These are phyloP conservation scores for Xestia rhomboidea DNA, from an alignment of 2,888 invertebrate genomes.

Conservation along the genomic window DNA sequence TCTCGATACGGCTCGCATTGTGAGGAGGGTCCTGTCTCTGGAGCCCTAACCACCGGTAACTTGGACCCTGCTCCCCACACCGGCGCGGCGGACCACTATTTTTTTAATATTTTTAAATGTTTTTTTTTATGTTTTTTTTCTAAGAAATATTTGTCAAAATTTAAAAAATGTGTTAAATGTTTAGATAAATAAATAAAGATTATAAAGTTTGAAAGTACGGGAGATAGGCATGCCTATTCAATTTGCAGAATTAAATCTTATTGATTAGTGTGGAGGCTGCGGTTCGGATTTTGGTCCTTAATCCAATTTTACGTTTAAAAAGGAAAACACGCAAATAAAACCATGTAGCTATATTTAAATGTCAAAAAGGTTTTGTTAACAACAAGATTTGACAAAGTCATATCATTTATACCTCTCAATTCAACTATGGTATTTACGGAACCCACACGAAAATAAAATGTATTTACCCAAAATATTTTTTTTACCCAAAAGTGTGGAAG, in stretches of 20 bases:
- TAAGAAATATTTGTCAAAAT: too few relatives aligned
- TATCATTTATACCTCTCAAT: slow-evolving; percentile 50
- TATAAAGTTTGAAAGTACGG: background rate
- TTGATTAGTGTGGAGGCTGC: background rate
- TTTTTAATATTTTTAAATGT: too few relatives aligned
- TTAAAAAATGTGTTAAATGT: too few relatives aligned
- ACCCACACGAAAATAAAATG: slow-evolving; percentile 43
- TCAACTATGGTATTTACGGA: slow-evolving; percentile 52
- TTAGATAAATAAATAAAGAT: too few relatives aligned
- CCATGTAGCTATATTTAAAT: slow-evolving; percentile 4
- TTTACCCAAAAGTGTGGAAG: slow-evolving; percentile 75
- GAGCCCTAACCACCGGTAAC: too few relatives aligned
- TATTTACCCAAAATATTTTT: slow-evolving; percentile 27
- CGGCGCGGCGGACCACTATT: too few relatives aligned
- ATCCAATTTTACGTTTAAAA: slow-evolving; percentile 10
- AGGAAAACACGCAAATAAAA: background rate
- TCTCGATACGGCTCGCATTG: too few relatives aligned
- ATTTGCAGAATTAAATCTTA: background rate
- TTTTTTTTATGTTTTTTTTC: too few relatives aligned
- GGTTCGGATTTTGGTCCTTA: background rate
- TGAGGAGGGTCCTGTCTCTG: too few relatives aligned
- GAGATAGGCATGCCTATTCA: background rate
- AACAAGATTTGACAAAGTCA: slow-evolving; percentile 40
- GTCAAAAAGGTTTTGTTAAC: slow-evolving; percentile 15
- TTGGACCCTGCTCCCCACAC: too few relatives aligned